Conservation (phyloP, 2,113 vertebrate genomes). For the Varanus komodoensis region DNA sequence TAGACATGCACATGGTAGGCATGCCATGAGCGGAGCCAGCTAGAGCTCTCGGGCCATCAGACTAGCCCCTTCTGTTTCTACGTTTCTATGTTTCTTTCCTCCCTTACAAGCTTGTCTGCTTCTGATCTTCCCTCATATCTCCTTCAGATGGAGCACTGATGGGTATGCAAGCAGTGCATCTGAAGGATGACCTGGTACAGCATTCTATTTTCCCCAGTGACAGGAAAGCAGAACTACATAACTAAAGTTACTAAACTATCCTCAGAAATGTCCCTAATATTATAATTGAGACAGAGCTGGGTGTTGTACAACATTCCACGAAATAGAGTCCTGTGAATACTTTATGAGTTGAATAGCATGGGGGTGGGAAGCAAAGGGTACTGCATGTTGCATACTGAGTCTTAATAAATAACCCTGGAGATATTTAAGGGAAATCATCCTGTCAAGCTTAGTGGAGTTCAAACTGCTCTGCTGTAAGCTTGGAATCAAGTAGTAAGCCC, state of each 20-base stretch:
- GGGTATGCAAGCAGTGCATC: no score
- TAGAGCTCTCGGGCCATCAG: no score
- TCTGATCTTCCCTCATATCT: not conserved
- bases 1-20: no score
- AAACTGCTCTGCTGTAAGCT: not conserved
- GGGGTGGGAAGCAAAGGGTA: not conserved
- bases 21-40: no score
- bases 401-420: conserved; percentile 28
- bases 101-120: not conserved
- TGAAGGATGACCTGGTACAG: not conserved
- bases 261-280: conserved; percentile 12
- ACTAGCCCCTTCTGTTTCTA: no score
- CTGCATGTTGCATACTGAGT: conserved; percentile 1
- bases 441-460: conserved; percentile 28
- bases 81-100: not conserved
- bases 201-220: not conserved
- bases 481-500: conserved; percentile 13
- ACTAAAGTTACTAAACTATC: not conserved
- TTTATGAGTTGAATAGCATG: conserved; percentile 11
- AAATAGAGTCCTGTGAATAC: conserved; percentile 17
- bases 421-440: conserved; percentile 23
- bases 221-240: no score
- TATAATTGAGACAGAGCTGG: conserved; percentile 15
- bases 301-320: conserved; percentile 11
- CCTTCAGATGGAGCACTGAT: not conserved